Percentiles rank a stretch among this genome's conserved stretches.
Conservation (phyloP, 2,113 vertebrate species). For the Psittacara wagleri region DNA sequence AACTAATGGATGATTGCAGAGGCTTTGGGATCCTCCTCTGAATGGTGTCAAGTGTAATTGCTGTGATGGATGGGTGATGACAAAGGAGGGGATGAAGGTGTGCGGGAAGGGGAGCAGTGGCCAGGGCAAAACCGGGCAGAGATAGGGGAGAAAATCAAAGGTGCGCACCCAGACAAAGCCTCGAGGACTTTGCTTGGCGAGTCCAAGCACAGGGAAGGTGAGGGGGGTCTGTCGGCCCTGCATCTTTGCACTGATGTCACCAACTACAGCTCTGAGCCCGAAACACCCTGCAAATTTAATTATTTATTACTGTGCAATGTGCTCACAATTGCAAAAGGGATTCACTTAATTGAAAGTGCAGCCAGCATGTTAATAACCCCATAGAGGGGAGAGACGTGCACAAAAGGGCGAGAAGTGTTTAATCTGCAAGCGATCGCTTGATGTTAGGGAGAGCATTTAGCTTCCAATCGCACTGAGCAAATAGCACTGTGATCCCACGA, state of each 20-base stretch:
- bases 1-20: background rate
- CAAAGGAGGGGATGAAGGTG: fast-evolving
- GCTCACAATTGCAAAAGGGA: background rate
- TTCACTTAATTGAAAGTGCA: background rate
- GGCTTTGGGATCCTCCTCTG: background rate
- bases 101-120: background rate
- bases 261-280: background rate
- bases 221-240: background rate
- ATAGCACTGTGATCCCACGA: slow-evolving; percentile 22
- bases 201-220: background rate
- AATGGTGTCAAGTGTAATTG: background rate
- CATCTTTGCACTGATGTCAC: fast-evolving
- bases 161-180: too few species aligned
- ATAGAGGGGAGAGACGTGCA: background rate
- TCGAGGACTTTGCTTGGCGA: background rate
- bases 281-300: background rate
- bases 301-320: background rate
- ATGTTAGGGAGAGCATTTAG: background rate
- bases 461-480: slow-evolving; percentile 39
- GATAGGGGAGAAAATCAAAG: too few species aligned
- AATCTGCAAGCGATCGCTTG: background rate
- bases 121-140: background rate
- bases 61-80: fast-evolving
- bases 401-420: background rate
- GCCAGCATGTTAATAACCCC: background rate